Evolutionary conservation across 2,113 vertebrate genomes (phyloP), one percentile per base, ranked within the genome.

Genomic region (Gymnobelideus leadbeateri): DNA sequence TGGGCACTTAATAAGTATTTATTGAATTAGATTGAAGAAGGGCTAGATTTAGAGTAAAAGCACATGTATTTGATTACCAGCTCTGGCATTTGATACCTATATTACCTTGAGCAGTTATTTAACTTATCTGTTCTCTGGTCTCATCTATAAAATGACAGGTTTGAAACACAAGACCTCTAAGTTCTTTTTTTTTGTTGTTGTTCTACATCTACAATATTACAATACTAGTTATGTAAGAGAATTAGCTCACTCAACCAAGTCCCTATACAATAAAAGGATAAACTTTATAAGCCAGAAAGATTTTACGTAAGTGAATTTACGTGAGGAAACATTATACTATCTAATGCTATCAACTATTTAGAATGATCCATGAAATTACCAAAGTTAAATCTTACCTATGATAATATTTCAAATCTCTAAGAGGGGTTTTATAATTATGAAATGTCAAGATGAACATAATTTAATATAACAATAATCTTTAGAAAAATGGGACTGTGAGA

Each of bases 281-380:
- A 31, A 93, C 31, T 12, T 28, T 90, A 14, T 37, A 51, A 51
- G 51, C 28, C 12, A 3, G 25, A 53, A 89, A 61, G 28, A 91
- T 90, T 77, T 47, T 96, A 51, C 8, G 31, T 23, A 89, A 24
- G 26, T 51, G 2, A 90, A 52, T 49, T 92, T 92, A n/a, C 92
- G 8, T 61, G 19, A 54, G 4, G 61, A 43, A 0, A 90, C 54
- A 94, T 96, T 53, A 93, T 1, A 54, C 89, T 14, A 92, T 12
- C 46, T 96, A 37, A 3, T 19, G 77, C 16, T 94, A 49, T 94
- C 50, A 0, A 0, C 23, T 92, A 49, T 96, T 96, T 95, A 94
- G 24, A 95, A 84, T 91, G 0, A 91, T 94, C 91, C 46, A 46
- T 96, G 90, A 90, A 90, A 46, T 96, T 97, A 91, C 7, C 91